Evolutionary conservation across 2,797 vertebrate genomes (phyloP), one percentile per base, ranked within the genome.

Genomic region (Australoheros facetus): DNA sequence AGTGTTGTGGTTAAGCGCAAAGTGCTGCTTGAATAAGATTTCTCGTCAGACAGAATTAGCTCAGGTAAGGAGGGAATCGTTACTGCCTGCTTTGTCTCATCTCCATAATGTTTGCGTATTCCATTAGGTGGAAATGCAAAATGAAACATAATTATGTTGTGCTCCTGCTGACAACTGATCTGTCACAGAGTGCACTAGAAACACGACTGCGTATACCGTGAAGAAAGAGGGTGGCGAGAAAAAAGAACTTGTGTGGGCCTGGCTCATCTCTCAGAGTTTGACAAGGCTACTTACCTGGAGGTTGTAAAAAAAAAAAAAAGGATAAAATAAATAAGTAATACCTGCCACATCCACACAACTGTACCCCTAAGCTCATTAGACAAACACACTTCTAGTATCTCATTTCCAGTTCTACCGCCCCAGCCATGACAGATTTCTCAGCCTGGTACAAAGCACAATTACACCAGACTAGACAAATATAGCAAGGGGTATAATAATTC

Each of bases 111-210:
- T 91, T 91, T 87, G 85, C 62, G 74, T 84, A 75, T 86, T 86
- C 84, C 85, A 93, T 92, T 81, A 87, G 89, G 53, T 85, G 78
- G 79, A 89, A 87, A 92, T 92, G 87, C 78, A 89, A 92, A 93
- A 93, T 86, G 89, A 90, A 91, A 85, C 87, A 88, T 93, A 93
- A 95, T 94, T 94, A 92, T 90, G 91, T 85, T 91, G 90, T 86
- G 83, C 86, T 85, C 77, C 82, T 2, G 71, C 75, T 93, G 94
- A 93, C 91, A 91, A 92, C 88, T 85, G 79, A 93, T 95, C 91
- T 86, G 93, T 94, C 93, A 92, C 88, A 45, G 1, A 62, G 86
- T 45, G 73, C 76, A 84, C 84, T 87, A 89, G 80, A 85, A 90
- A 81, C 81, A 81, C 56, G 21, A 55, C 79, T 75, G 78, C 81